phyloP scores from a whole-genome alignment of 2,888 invertebrate species.

The Macropis europaea region DNA sequence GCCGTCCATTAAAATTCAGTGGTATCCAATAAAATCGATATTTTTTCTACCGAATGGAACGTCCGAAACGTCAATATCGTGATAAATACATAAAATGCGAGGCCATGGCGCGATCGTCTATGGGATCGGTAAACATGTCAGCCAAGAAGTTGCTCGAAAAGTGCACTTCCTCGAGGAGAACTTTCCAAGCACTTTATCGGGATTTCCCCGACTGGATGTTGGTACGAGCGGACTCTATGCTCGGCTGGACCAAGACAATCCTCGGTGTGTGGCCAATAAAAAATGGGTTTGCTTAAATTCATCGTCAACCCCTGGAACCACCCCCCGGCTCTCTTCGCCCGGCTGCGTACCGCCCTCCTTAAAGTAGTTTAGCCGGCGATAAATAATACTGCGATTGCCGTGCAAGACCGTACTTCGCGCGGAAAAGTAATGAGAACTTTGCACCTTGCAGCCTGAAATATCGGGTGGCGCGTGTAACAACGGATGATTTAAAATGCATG shows the following conservation, averaged over 20 bases:
- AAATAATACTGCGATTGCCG: slow-evolving; percentile 46
- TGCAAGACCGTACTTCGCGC: slow-evolving; percentile 4
- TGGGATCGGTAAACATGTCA: slow-evolving; percentile 64
- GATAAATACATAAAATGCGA: slow-evolving; percentile 44
- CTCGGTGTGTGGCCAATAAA: slow-evolving; percentile 49
- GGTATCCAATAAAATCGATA: slow-evolving; percentile 1
- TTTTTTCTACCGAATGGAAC: slow-evolving; percentile 18
- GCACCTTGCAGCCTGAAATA: slow-evolving; percentile 40
- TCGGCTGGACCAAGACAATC: slow-evolving; percentile 71
- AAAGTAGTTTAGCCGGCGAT: slow-evolving; percentile 26
- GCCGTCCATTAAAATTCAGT: slow-evolving; percentile 45
- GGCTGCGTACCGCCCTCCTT: background rate
- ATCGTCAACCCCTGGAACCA: slow-evolving; percentile 28
- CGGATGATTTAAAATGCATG: slow-evolving; percentile 44
- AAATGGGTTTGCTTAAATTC: slow-evolving; percentile 56
- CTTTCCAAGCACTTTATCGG: slow-evolving; percentile 62
- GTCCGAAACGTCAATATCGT: slow-evolving; percentile 29
- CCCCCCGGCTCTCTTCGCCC: background rate
- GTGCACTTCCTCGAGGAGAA: slow-evolving; percentile 56
- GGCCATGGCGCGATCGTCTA: slow-evolving; percentile 34
- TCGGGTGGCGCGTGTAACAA: slow-evolving; percentile 30
- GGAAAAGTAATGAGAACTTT: slow-evolving; percentile 45
- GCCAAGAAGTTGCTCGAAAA: slow-evolving; percentile 57
- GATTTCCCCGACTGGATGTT: slow-evolving; percentile 52
- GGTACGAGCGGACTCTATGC: slow-evolving; percentile 43